These are phyloP conservation scores for Dione juno DNA, from an alignment of 2,888 invertebrate genomes.

Conservation along the genomic window DNA sequence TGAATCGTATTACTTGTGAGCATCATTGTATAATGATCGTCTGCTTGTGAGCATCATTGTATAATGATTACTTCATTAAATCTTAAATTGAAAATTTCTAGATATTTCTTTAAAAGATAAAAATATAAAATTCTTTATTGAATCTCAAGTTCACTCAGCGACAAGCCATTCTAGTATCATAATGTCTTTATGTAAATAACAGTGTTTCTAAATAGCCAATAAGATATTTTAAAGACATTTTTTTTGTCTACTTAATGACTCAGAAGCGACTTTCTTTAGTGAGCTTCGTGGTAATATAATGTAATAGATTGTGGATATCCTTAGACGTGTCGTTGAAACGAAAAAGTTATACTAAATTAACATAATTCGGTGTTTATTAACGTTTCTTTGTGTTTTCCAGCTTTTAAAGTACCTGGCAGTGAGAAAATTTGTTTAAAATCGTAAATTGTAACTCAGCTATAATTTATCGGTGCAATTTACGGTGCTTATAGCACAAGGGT, in stretches of 20 bases:
- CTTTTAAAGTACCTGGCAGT: not conserved
- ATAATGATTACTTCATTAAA: not conserved
- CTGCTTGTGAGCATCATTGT: not conserved
- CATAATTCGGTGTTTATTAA: not conserved
- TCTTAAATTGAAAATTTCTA: not conserved
- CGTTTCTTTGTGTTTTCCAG: not conserved
- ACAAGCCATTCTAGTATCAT: not conserved
- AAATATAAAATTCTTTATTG: not conserved
- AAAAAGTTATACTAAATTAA: not conserved
- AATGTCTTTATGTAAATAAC: constrained; percentile 14
- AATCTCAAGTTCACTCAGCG: not conserved
- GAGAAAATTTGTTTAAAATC: too few relatives aligned
- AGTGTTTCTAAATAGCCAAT: not conserved
- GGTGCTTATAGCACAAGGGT: too few relatives aligned
- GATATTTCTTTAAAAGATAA: not conserved
- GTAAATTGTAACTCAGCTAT: too few relatives aligned
- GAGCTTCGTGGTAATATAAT: not conserved
- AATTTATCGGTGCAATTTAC: too few relatives aligned
- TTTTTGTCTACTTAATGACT: not conserved
- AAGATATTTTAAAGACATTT: constrained; percentile 9
- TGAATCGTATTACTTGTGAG: too few relatives aligned
- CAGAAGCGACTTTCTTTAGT: not conserved
- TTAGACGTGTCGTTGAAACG: not conserved
- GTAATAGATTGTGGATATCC: not conserved
- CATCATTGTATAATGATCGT: not conserved